Conservation (phyloP, 2,113 vertebrate genomes). For the Speoplatyrhinus poulsoni region DNA sequence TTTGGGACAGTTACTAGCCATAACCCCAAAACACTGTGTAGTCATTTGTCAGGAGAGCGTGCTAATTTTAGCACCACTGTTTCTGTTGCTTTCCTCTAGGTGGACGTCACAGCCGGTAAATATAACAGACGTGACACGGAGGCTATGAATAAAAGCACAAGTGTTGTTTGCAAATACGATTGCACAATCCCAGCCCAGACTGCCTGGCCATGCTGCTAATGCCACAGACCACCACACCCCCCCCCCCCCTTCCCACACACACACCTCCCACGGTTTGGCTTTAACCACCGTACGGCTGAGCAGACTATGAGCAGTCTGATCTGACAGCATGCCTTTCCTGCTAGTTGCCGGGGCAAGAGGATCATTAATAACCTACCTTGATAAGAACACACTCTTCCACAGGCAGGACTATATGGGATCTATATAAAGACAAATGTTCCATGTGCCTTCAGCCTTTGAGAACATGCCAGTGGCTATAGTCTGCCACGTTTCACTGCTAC, state of each 20-base stretch:
- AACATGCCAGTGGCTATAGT: slow-evolving; percentile 66
- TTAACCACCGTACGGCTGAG: slow-evolving; percentile 47
- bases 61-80: slow-evolving; percentile 80
- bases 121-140: slow-evolving; percentile 68
- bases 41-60: slow-evolving; percentile 33
- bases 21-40: slow-evolving; percentile 42
- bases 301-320: slow-evolving; percentile 65
- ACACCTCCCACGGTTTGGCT: slow-evolving; percentile 17
- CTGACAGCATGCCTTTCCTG: slow-evolving; percentile 66
- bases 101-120: slow-evolving; percentile 75
- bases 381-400: slow-evolving; percentile 70
- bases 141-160: slow-evolving; percentile 73
- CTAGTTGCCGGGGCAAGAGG: slow-evolving; percentile 73
- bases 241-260: slow-evolving; percentile 11
- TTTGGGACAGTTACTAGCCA: slow-evolving; percentile 47
- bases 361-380: slow-evolving; percentile 79
- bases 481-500: slow-evolving; percentile 37
- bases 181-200: slow-evolving; percentile 72
- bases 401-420: slow-evolving; percentile 65
- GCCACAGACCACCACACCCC: slow-evolving; percentile 53
- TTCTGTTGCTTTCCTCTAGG: slow-evolving; percentile 75
- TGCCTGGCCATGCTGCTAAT: slow-evolving; percentile 58
- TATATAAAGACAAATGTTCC: slow-evolving; percentile 78
- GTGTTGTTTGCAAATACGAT: slow-evolving; percentile 82
- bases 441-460: slow-evolving; percentile 59